Conservation (phyloP, 2,113 vertebrate genomes). For the Scomber japonicus region DNA sequence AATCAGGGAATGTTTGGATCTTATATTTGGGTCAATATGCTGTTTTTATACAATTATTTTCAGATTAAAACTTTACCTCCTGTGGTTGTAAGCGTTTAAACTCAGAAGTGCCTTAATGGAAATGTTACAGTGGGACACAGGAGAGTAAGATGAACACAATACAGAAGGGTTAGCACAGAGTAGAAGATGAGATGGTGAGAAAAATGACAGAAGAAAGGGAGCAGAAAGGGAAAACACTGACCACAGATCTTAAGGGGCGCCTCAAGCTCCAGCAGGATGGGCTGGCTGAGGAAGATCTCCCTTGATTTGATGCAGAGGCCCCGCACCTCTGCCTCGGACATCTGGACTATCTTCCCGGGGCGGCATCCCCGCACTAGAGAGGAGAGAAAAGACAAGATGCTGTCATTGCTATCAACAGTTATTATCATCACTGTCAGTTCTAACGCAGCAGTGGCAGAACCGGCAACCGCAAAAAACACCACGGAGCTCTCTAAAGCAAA, state of each 20-base stretch:
- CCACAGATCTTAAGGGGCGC: slow-evolving; percentile 82
- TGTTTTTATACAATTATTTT: neutral
- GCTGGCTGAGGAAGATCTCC: slow-evolving; percentile 84
- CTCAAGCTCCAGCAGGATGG: slow-evolving; percentile 82
- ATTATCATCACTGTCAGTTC: slow-evolving; percentile 14
- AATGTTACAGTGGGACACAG: no score
- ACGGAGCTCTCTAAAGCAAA: neutral
- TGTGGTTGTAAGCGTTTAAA: neutral
- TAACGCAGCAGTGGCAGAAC: neutral
- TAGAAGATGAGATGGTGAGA: neutral
- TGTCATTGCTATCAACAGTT: slow-evolving; percentile 2
- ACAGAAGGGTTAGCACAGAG: no score
- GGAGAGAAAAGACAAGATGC: slow-evolving; percentile 19
- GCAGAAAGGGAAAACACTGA: slow-evolving; percentile 53
- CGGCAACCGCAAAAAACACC: neutral
- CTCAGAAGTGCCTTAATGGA: neutral
- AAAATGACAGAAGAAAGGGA: neutral
- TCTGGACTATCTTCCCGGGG: slow-evolving; percentile 83
- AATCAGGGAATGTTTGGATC: no score
- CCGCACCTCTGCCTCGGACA: slow-evolving; percentile 75
- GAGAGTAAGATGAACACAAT: no score
- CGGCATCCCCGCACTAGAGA: slow-evolving; percentile 81
- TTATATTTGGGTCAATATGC: no score
- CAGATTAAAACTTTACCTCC: slow-evolving; percentile 11
- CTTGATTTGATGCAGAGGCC: slow-evolving; percentile 84